phyloP scores from a whole-genome alignment of 2,113 vertebrate genomes.

The Chloroceryle aenea region DNA sequence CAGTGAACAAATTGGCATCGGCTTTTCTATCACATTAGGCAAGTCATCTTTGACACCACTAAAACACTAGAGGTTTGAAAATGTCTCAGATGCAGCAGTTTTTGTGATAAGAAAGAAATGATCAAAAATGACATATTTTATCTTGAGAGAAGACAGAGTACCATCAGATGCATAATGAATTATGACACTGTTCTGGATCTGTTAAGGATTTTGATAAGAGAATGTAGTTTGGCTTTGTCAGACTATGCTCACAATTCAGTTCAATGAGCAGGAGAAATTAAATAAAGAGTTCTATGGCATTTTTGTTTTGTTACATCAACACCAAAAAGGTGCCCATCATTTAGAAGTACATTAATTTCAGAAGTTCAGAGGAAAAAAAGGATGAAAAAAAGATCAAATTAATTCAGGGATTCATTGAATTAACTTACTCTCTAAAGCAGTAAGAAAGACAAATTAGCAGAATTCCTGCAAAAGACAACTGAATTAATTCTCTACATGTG shows the following conservation, averaged over 20 bases:
- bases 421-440: neutral
- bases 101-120: neutral
- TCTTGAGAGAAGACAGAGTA: neutral
- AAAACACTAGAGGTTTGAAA: neutral
- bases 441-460: neutral
- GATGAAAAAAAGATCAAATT: neutral
- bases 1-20: neutral
- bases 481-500: neutral
- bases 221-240: neutral
- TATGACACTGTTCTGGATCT: neutral
- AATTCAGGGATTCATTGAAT: neutral
- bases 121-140: constrained; percentile 9
- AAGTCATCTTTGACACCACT: neutral
- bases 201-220: neutral
- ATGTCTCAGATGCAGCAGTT: neutral
- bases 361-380: neutral
- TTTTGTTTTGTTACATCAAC: neutral
- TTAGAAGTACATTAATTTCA: neutral
- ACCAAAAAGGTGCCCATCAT: neutral
- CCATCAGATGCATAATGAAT: neutral
- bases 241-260: neutral
- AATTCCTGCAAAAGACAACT: neutral
- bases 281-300: neutral
- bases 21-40: neutral
- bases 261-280: neutral